Evolutionary conservation across 64 coral and sea anemone species (phyloP).

Genomic region (Dendronephthya gigantea): DNA sequence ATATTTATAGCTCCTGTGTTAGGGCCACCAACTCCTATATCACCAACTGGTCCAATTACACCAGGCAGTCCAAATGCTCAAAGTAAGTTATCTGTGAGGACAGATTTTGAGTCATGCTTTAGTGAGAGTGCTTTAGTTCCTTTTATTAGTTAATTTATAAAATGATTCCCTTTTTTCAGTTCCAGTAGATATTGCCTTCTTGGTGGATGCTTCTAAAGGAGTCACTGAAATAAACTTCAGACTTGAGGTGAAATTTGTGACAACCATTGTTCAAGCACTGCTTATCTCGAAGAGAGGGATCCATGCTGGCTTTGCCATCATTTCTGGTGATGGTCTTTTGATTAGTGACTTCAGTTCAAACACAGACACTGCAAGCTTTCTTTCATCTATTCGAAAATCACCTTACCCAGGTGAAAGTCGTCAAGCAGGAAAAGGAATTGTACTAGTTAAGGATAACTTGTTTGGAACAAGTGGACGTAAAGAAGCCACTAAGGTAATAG

Average conservation of each 20-base stretch:
- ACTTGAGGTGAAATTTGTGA: not conserved
- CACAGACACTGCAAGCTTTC: not conserved
- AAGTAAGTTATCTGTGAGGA: not conserved
- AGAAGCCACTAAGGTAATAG: not conserved
- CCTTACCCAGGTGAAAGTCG: not conserved
- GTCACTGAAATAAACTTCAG: not conserved
- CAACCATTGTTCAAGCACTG: not conserved
- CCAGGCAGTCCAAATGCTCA: not conserved
- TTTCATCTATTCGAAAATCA: not conserved
- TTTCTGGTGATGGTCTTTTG: constrained; percentile 8
- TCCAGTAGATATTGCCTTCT: not conserved
- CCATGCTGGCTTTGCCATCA: not conserved
- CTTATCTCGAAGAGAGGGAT: not conserved
- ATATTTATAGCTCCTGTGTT: not conserved
- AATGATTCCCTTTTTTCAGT: not conserved
- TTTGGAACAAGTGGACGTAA: constrained; percentile 8
- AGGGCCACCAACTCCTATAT: not conserved
- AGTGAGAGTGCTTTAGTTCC: not conserved
- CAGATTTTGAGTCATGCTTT: not conserved
- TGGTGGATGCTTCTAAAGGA: not conserved
- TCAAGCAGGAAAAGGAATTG: not conserved
- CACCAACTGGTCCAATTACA: not conserved
- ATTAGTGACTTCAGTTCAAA: constrained; percentile 3
- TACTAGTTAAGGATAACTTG: not conserved
- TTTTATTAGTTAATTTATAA: not conserved